Evolutionary conservation across 2,113 vertebrate genomes (phyloP), one percentile per base, ranked within the genome.

Genomic region (Sturnira hondurensis): DNA sequence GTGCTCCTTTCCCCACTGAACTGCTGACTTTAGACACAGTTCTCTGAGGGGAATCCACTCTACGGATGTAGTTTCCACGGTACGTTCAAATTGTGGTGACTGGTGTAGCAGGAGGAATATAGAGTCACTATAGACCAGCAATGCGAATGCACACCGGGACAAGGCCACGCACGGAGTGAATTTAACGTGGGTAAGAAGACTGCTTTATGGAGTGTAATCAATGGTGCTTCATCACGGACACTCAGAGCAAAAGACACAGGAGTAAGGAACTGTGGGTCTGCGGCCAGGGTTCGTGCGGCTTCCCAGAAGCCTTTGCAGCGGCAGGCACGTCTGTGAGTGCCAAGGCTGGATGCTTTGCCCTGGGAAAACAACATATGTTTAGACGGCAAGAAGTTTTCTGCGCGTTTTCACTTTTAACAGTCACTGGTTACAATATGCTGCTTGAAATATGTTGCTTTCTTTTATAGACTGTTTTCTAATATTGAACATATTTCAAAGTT

Each of bases 31-130:
- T 80, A 97, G 91, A 86, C 82, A 71, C 87, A 96, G 97, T 98
- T 97, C 93, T 91, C 93, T 96, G 61, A 93, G 58, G 95, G 87
- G 83, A 95, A 90, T 97, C 96, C 83, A 89, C 68, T 82, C 20
- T 87, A 74, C 82, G 80, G 97, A 94, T 88, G n/a, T 24, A 14
- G 17, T 95, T 98, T 97, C 77, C 52, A 90, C 43, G 91, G 0
- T 58, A 78, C 52, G 97, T 97, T 83, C 67, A 89, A 85, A 83
- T 92, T 54, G 97, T 45, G 86, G 91, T 33, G 0, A 56, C 81
- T 83, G 85, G 68, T 83, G n/a, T 22, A 97, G 33, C 89, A 94
- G 92, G 83, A 58, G 96, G 93, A 78, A 94, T 54, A 43, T 12
- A 95, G n/a, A 3, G 56, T 90, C 67, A 54, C 24, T 77, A 28